Conservation (phyloP, 2,797 vertebrate genomes). For the Bradypodion pumilum region DNA sequence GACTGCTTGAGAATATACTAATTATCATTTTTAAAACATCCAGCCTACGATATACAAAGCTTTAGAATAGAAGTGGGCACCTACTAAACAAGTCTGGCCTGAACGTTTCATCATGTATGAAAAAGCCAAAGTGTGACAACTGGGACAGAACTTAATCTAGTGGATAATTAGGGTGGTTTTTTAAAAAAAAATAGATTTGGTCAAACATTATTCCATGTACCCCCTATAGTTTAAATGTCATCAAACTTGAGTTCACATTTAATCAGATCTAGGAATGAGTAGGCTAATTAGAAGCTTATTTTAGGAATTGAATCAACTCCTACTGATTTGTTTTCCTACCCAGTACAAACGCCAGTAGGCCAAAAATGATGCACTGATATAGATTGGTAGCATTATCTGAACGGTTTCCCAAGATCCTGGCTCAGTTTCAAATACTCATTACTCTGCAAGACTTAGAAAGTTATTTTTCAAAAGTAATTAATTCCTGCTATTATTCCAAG, state of each 20-base stretch:
- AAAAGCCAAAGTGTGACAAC: background rate
- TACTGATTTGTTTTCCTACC: background rate
- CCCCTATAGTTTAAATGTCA: background rate
- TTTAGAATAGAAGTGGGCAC: background rate
- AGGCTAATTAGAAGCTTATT: conserved; percentile 1
- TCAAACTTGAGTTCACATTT: background rate
- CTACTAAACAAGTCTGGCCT: background rate
- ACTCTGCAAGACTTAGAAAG: background rate
- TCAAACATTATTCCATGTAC: background rate
- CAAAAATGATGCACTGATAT: background rate
- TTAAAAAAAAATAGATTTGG: conserved; percentile 3
- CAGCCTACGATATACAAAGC: background rate
- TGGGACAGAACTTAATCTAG: background rate
- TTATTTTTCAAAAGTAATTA: background rate
- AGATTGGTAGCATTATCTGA: background rate
- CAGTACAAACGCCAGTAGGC: background rate
- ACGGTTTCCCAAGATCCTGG: background rate
- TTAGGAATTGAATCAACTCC: background rate
- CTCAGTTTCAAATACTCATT: background rate
- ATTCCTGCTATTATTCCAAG: background rate
- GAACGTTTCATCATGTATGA: background rate
- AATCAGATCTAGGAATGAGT: background rate
- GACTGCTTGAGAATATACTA: background rate
- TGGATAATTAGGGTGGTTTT: background rate
- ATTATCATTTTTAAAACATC: background rate